Base-by-base conservation (phyloP, 2,113 vertebrate genomes). In the Gadus chalcogrammus region DNA sequence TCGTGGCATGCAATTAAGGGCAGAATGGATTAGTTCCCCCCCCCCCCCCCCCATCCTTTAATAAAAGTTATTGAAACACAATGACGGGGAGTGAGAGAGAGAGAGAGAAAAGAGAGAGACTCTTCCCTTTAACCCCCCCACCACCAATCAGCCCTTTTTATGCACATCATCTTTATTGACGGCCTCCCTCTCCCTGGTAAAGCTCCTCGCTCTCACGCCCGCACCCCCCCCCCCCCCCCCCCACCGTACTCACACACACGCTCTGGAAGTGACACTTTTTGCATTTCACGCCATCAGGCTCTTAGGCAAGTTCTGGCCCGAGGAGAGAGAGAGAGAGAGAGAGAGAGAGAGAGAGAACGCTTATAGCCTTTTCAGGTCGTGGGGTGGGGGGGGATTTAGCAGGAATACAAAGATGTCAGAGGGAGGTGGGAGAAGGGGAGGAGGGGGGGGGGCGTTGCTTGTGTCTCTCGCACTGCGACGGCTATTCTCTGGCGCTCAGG, bases 1-100 rank as follows among this genome's bases (percentile, higher is more conserved):
- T 90, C 76, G 82, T 91, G 90, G 85, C 88, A 90, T 85, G 90
- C 90, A 92, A 92, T 92, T 92, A 90, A 90, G 80, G 81, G 78
- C 80, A 87, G 85, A 87, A 83, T 85, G 90, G 90, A 91, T 91
- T 91, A 90, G 84, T 87, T 89, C n/a, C n/a, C n/a, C n/a, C n/a
- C 88, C 85, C 88, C 85, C 52, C 52, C 52, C 52, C 52, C 16
- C 12, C 16, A 12, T 55, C 52, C 16, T 55, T 55, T 84, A 86
- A 90, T 91, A 77, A 84, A 92, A 92, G 87, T 90, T 89, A 91
- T 83, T 85, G 82, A 87, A 79, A 86, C 89, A 91, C 88, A 90
- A 88, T 89, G 83, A 86, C 78, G 75, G 76, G 52, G 16, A 55
- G 79, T 73, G 76, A 31, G 31, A 31, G 28, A 2, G 31, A 2